Base-by-base conservation (phyloP, 2,797 vertebrate genomes). In the Ficedula albicollis region DNA sequence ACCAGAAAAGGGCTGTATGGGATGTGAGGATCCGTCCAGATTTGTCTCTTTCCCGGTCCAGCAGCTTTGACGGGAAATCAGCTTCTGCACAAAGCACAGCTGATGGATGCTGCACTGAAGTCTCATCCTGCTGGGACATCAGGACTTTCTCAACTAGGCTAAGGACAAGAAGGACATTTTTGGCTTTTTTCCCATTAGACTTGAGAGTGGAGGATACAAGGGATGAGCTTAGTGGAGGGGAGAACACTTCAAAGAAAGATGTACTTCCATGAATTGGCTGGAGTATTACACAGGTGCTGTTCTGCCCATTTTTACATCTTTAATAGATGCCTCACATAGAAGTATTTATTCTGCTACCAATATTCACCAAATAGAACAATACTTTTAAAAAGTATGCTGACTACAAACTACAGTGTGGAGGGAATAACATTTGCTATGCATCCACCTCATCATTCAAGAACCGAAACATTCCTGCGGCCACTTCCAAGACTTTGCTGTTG, bases 391-490 rank as follows among this genome's bases (percentile, higher is more conserved):
- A 30, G 3, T 38, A 27, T 21, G 6, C 29, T 64, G 25, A 32
- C 27, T 58, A 14, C 2, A 1, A 72, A 89, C 56, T 19, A 11
- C 6, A 38, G 10, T 2, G 1, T 3, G 5, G 44, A 48, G 5
- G 39, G 27, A 92, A 12, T 27, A 69, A 62, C 5, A 1, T 69
- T 66, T 80, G 26, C 30, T 70, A 19, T 16, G 60, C 15, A 62
- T 39, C 13, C 34, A 84, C 5, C 20, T 34, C 8, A 3, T 39
- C 14, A 5, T 52, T 75, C 21, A 32, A 91, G 32, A 84, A 55
- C 27, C 13, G 20, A 73, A 79, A 27, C 13, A 51, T 4, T 38
- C 63, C 14, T 41, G 13, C 0, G 3, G 25, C 48, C 30, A 66
- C 8, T 14, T 64, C 23, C 26, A 74, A 43, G 36, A 68, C 8